Evolutionary conservation across 2,113 vertebrate species (phyloP), one percentile per base, ranked within the genome.

Genomic region (Thinocorus orbignyianus): DNA sequence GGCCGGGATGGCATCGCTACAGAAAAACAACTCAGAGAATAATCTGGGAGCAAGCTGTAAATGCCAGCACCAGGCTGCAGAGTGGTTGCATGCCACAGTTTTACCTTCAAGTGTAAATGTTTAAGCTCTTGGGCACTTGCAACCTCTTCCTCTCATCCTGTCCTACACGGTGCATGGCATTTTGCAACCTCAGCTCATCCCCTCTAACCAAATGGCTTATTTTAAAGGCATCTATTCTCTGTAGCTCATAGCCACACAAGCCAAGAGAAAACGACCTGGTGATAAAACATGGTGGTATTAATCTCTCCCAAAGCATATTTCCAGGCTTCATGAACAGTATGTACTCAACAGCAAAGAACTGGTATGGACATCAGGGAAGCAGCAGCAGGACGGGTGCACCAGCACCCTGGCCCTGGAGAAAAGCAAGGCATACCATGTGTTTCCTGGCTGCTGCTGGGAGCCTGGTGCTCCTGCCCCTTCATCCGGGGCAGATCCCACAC

Each of bases 101-200:
- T 57, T 94, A 79, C 64, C 31, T 81, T 68, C 41, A 74, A 79
- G n/a, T n/a, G n/a, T 51, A 93, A 94, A 71, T 78, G 24, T 81
- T 92, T 83, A 69, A 92, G 61, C 70, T 81, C 65, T 65, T 81
- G 37, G 41, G 44, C 37, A 52, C 89, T 69, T 76, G 49, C 42
- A 93, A 5, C 51, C 60, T 76, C 86, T 41, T 82, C 16, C 39
- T 88, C 66, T 90, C 60, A 74, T 52, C 57, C 55, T 14, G 3
- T n/a, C 48, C 41, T 68, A 37, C 42, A 77, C 26, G 31, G 25
- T 31, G 33, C 44, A 41, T 22, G 23, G 33, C 65, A 72, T 88
- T 95, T 86, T 54, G 51, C 51, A 91, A 33, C 31, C 4, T 0
- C 52, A 90, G 60, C 28, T 93, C 76, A 78, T 54, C 69, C 16